A percentile compares a stretch with the other conserved stretches of the same genome.
phyloP scores from a whole-genome alignment of 2,113 vertebrate genomes.

The Andinoacara biseriatus region DNA sequence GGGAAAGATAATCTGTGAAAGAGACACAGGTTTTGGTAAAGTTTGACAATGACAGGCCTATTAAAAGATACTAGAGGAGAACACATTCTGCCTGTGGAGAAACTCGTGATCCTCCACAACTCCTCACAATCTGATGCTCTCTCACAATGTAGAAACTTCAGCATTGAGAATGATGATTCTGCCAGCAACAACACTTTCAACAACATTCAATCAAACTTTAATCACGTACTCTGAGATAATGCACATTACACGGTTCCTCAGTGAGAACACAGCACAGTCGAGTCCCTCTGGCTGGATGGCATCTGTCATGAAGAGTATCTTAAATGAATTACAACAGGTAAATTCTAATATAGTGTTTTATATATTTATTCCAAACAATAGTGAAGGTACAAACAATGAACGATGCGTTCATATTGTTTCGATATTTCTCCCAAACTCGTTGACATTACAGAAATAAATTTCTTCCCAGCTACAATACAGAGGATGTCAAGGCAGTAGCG shows the following conservation, averaged over 20 bases:
- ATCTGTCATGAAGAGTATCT: neutral
- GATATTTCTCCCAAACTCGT: neutral
- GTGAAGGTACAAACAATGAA: neutral
- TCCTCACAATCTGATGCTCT: neutral
- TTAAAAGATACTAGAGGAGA: constrained; percentile 22
- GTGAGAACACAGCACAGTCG: neutral
- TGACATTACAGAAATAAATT: constrained; percentile 10
- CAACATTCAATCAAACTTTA: constrained; percentile 20
- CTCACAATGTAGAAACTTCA: neutral
- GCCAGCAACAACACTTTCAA: neutral
- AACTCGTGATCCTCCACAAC: neutral
- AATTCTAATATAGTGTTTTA: constrained; percentile 3
- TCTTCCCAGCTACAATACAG: neutral
- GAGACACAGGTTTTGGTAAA: neutral
- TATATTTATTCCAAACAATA: neutral
- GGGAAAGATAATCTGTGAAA: neutral
- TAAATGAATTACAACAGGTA: constrained; percentile 1
- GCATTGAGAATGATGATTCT: neutral
- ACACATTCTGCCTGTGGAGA: neutral
- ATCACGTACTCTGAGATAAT: neutral
- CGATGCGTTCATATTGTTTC: neutral
- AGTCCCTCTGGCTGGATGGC: neutral
- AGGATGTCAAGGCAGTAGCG: neutral
- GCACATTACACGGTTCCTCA: neutral
- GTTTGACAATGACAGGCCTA: neutral